Conservation (phyloP, 2,888 invertebrate species). For the Ophion ellenae region DNA sequence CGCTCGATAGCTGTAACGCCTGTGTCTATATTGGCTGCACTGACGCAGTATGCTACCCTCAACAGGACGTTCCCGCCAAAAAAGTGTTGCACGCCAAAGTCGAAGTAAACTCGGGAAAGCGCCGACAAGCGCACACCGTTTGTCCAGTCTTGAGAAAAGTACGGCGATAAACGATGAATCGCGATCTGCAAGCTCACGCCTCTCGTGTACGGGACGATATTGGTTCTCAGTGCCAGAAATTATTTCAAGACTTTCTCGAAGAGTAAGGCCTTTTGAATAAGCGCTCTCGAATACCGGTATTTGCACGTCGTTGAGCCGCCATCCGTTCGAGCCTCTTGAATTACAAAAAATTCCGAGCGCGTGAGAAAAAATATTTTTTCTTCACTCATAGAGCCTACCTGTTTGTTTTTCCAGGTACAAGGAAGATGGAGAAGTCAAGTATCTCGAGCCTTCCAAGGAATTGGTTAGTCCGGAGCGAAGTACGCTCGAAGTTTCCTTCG, state of each 20-base stretch:
- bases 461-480: slow-evolving; percentile 94
- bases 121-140: not conserved
- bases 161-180: slow-evolving; percentile 89
- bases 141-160: slow-evolving; percentile 19
- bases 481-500: slow-evolving; percentile 96
- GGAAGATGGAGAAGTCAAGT: slow-evolving; percentile 95
- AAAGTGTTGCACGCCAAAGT: slow-evolving; percentile 25
- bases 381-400: not conserved
- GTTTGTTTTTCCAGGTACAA: slow-evolving; percentile 85
- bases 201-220: slow-evolving; percentile 94
- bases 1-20: too few species aligned
- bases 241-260: slow-evolving; percentile 98
- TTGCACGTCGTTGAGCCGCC: not conserved
- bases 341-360: too few species aligned
- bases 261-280: slow-evolving; percentile 88
- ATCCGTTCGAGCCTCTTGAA: not conserved
- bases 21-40: not conserved
- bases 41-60: not conserved
- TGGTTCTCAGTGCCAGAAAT: slow-evolving; percentile 96
- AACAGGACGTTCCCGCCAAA: slow-evolving; percentile 54
- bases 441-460: slow-evolving; percentile 92
- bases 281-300: not conserved
- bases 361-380: not conserved
- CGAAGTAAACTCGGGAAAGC: not conserved
- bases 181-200: slow-evolving; percentile 90